A percentile compares a stretch with the other conserved stretches of the same genome.
These are phyloP conservation scores for Drosophila orena DNA, from an alignment of 1,140 invertebrate genomes.

Conservation along the genomic window DNA sequence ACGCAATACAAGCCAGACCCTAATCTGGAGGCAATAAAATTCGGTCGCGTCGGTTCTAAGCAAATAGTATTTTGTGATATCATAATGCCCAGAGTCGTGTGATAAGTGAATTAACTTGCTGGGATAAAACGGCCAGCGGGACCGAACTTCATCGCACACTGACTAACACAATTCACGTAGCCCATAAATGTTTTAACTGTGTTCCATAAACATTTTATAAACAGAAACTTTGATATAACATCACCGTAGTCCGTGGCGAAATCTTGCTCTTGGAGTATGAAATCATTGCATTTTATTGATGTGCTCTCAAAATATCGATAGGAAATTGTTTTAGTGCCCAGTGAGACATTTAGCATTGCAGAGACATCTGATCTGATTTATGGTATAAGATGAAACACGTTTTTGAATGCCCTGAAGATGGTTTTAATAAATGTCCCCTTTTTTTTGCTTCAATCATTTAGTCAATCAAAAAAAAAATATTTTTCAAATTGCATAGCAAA, in stretches of 20 bases:
- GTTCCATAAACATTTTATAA: slow-evolving; percentile 42
- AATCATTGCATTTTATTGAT: background rate
- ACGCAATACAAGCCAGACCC: slow-evolving; percentile 20
- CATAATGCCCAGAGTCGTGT: slow-evolving; percentile 37
- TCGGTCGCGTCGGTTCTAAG: slow-evolving; percentile 30
- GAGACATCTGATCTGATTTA: too few species aligned
- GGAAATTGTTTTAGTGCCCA: too few species aligned
- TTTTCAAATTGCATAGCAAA: background rate
- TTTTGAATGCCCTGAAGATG: too few species aligned
- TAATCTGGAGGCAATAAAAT: slow-evolving; percentile 39
- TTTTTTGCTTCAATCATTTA: too few species aligned
- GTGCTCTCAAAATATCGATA: background rate
- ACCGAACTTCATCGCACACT: slow-evolving; percentile 4
- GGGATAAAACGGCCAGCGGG: slow-evolving; percentile 40
- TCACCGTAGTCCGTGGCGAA: background rate
- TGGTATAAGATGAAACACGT: too few species aligned
- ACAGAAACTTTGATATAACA: slow-evolving; percentile 44
- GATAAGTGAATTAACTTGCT: slow-evolving; percentile 38
- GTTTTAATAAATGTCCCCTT: too few species aligned
- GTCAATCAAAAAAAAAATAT: too few species aligned
- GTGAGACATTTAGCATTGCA: too few species aligned
- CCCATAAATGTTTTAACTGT: slow-evolving; percentile 40
- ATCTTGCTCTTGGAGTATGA: background rate
- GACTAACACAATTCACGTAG: slow-evolving; percentile 34
- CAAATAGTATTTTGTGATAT: slow-evolving; percentile 50